Conservation (phyloP, 2,113 vertebrate species). For the Trogon melanurus region DNA sequence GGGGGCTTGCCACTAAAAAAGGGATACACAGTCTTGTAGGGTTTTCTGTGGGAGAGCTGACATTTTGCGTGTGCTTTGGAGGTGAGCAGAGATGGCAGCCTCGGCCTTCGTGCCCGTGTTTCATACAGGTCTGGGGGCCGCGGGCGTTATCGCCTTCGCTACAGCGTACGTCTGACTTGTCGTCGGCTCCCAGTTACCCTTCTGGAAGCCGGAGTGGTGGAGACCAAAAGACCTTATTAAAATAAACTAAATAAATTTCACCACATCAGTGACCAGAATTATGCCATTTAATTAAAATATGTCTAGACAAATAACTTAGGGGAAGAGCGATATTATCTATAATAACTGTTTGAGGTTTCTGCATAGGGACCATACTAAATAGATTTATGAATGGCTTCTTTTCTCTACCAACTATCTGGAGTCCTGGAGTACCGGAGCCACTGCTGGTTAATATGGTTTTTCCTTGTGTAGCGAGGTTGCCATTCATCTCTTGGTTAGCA, state of each 20-base stretch:
- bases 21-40: fast-evolving
- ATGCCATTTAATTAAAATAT: conserved; percentile 27
- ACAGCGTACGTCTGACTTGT: fast-evolving
- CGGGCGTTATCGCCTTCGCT: fast-evolving
- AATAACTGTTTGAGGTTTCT: conserved; percentile 13
- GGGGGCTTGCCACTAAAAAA: not conserved
- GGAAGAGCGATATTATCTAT: not conserved
- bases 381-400: not conserved
- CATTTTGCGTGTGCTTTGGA: not conserved
- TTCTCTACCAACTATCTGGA: not conserved
- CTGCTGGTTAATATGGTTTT: not conserved
- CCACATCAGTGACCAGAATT: conserved; percentile 34
- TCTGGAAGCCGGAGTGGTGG: not conserved
- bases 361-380: not conserved
- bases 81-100: not conserved
- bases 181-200: not conserved
- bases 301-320: conserved; percentile 55
- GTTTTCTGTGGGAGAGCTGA: not conserved
- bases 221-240: not conserved
- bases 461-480: not conserved
- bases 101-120: not conserved
- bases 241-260: not conserved
- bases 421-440: not conserved
- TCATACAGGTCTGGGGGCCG: not conserved
- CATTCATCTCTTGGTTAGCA: not conserved